Percentiles rank a stretch among this genome's conserved stretches.
phyloP scores from a whole-genome alignment of 2,113 vertebrate species.

The Pelecanus crispus region DNA sequence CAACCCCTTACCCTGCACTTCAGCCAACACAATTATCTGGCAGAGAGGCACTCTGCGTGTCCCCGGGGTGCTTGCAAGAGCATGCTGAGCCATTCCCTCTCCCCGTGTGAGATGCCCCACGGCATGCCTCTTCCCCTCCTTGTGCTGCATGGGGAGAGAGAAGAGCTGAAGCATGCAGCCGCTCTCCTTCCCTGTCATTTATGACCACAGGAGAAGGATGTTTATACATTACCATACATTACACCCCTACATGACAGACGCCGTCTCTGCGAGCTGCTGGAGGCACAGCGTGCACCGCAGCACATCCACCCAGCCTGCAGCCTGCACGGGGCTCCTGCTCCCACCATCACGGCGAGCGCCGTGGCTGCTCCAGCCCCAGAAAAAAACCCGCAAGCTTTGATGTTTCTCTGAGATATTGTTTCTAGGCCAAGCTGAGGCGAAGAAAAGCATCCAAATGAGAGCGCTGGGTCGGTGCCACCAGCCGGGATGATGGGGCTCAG shows the following conservation, averaged over 20 bases:
- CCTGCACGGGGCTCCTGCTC: accelerated
- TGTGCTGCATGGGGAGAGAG: not conserved
- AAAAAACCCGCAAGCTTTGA: not conserved
- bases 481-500: not conserved
- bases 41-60: not conserved
- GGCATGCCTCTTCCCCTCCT: not conserved
- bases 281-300: accelerated
- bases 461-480: not conserved
- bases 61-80: not conserved
- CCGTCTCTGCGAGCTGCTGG: not conserved
- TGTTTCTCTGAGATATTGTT: constrained; percentile 32
- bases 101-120: not conserved
- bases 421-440: not conserved
- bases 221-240: not conserved
- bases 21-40: not conserved
- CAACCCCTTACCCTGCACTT: not conserved
- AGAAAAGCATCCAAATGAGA: not conserved
- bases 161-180: not conserved
- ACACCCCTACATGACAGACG: accelerated
- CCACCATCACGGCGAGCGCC: accelerated
- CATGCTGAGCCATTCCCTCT: not conserved
- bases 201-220: not conserved
- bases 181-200: not conserved
- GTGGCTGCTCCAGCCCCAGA: not conserved
- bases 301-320: not conserved